phyloP scores from a whole-genome alignment of 1,140 invertebrate genomes.

The Phocides pigmalion region DNA sequence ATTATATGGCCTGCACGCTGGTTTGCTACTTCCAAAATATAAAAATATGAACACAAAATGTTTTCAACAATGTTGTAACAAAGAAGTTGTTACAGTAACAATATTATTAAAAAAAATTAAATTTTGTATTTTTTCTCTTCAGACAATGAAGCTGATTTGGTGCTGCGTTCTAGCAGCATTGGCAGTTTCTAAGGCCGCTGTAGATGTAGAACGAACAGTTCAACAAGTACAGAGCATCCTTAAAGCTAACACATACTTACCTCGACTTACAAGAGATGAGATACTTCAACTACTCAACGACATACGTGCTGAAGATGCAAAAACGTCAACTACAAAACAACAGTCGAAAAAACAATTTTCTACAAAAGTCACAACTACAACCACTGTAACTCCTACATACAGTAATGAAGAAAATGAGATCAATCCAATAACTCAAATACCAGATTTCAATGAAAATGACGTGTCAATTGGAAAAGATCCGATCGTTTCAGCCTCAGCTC shows the following conservation, averaged over 20 bases:
- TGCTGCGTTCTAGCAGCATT: slow-evolving; percentile 54
- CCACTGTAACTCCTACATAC: slow-evolving; percentile 41
- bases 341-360: slow-evolving; percentile 32
- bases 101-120: neutral
- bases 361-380: slow-evolving; percentile 20
- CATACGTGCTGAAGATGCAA: slow-evolving; percentile 83
- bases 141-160: slow-evolving; percentile 69
- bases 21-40: too few species aligned
- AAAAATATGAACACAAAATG: too few species aligned
- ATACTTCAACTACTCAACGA: slow-evolving; percentile 86
- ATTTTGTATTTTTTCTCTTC: slow-evolving; percentile 38
- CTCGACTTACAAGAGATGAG: slow-evolving; percentile 84
- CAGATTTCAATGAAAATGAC: slow-evolving; percentile 39
- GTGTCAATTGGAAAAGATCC: slow-evolving; percentile 31
- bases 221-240: slow-evolving; percentile 85
- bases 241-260: slow-evolving; percentile 82
- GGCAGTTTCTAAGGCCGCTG: slow-evolving; percentile 47
- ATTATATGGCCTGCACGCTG: too few species aligned
- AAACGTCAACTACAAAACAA: slow-evolving; percentile 49
- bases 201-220: slow-evolving; percentile 83
- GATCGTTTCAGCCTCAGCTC: slow-evolving; percentile 29
- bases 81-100: too few species aligned
- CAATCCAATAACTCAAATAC: slow-evolving; percentile 40
- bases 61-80: too few species aligned
- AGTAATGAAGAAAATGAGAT: slow-evolving; percentile 62